Percentiles rank a stretch among this genome's conserved stretches.
These are phyloP conservation scores for Anolis sagrei DNA, from an alignment of 2,113 vertebrate genomes.

Conservation along the genomic window DNA sequence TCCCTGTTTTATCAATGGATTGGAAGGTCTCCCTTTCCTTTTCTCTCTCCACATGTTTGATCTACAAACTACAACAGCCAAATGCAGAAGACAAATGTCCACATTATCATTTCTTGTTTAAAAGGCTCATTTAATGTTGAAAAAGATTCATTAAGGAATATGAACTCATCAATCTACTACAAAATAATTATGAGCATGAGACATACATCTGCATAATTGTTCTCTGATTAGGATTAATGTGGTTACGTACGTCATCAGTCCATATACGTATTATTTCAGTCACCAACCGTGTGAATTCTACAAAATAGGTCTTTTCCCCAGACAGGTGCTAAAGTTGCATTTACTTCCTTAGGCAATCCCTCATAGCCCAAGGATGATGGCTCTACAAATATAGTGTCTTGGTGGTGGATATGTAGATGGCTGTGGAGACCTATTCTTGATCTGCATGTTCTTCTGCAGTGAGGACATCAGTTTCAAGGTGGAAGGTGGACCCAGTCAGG, in stretches of 20 bases:
- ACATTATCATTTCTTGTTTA: background rate
- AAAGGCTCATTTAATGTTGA: background rate
- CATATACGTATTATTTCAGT: background rate
- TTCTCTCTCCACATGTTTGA: background rate
- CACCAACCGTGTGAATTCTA: background rate
- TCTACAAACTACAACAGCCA: background rate
- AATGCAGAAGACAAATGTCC: background rate
- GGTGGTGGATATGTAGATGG: too few species aligned
- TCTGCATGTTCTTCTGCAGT: too few species aligned
- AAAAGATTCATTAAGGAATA: background rate
- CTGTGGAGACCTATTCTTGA: too few species aligned
- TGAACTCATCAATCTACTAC: background rate
- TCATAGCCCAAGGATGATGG: too few species aligned
- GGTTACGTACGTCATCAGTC: too few species aligned
- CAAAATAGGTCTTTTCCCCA: background rate
- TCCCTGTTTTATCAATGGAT: background rate
- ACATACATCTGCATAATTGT: background rate
- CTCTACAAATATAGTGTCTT: too few species aligned
- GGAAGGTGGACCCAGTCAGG: too few species aligned
- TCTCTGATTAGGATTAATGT: background rate
- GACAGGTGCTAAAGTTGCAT: background rate
- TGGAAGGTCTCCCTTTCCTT: background rate
- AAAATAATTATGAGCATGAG: constrained; percentile 21
- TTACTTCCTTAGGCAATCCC: too few species aligned
- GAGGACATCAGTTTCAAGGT: too few species aligned